Percentiles rank a stretch among this genome's conserved stretches.
Conservation (phyloP, 2,113 vertebrate genomes). For the Morone chrysops region DNA sequence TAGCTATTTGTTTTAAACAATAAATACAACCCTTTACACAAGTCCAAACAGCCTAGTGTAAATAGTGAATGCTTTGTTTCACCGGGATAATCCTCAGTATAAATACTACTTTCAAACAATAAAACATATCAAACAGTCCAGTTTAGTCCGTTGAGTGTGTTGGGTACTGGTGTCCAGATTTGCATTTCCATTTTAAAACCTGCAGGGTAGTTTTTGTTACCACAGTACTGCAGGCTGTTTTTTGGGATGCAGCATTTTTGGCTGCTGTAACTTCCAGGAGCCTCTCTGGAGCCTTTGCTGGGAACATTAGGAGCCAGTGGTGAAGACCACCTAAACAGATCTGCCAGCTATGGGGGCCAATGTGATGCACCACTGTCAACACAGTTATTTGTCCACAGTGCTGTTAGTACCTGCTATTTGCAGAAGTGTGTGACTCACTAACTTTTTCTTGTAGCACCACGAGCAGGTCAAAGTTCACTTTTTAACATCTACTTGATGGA, state of each 20-base stretch:
- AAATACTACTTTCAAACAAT: background rate
- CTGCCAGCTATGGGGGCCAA: background rate
- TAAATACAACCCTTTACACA: background rate
- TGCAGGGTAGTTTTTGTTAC: background rate
- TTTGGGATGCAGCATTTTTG: background rate
- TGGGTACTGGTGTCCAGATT: background rate
- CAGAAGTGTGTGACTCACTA: background rate
- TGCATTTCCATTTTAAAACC: background rate
- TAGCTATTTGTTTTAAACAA: constrained; percentile 6
- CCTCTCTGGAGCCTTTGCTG: background rate
- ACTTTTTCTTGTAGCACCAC: background rate
- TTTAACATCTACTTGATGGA: too few species aligned
- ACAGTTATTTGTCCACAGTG: background rate
- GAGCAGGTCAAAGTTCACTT: too few species aligned
- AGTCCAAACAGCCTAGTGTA: background rate
- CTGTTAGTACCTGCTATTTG: background rate
- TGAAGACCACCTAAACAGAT: background rate
- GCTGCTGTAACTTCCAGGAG: background rate
- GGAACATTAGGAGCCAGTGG: background rate
- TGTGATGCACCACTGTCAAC: background rate
- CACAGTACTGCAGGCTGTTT: background rate
- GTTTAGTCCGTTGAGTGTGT: background rate
- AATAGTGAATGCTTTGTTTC: background rate
- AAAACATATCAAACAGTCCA: background rate
- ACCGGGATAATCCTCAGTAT: background rate